Percentiles rank a stretch among this genome's conserved stretches.
Evolutionary conservation across 2,797 vertebrate species (phyloP).

Genomic region (Mareca penelope): DNA sequence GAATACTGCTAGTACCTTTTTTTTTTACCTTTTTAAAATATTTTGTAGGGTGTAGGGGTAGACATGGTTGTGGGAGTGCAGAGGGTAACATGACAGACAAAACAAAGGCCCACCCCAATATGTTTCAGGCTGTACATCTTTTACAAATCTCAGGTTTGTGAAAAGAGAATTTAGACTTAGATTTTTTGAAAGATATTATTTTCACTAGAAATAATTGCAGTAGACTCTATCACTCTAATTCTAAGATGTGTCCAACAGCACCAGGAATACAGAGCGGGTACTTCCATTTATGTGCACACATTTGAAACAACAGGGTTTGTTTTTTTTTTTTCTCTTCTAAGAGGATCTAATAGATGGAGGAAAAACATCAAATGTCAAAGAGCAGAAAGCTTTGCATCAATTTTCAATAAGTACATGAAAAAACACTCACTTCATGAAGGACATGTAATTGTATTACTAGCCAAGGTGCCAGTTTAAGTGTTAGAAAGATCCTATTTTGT

Average conservation of each 20-base stretch:
- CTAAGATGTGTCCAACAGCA: not conserved
- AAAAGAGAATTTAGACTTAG: not conserved
- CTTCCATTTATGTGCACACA: not conserved
- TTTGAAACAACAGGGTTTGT: not conserved
- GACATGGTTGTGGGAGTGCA: not conserved
- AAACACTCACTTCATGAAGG: not conserved
- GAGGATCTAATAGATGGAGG: not conserved
- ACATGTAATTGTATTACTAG: not conserved
- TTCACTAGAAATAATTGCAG: not conserved
- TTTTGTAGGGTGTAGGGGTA: not conserved
- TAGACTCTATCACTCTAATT: not conserved
- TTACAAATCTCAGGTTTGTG: not conserved
- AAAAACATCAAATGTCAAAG: not conserved
- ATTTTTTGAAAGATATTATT: not conserved
- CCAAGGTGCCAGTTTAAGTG: not conserved
- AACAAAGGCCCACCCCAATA: not conserved
- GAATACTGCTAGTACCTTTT: not conserved
- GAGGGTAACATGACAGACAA: not conserved
- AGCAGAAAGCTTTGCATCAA: not conserved
- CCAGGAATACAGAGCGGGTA: not conserved
- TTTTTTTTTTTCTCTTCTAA: not conserved
- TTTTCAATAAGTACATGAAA: not conserved
- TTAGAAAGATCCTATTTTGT: not conserved
- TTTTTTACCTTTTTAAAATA: not conserved
- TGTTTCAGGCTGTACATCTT: not conserved